These are phyloP conservation scores for Empidonax alnorum DNA, from an alignment of 2,113 vertebrate species.

Conservation along the genomic window DNA sequence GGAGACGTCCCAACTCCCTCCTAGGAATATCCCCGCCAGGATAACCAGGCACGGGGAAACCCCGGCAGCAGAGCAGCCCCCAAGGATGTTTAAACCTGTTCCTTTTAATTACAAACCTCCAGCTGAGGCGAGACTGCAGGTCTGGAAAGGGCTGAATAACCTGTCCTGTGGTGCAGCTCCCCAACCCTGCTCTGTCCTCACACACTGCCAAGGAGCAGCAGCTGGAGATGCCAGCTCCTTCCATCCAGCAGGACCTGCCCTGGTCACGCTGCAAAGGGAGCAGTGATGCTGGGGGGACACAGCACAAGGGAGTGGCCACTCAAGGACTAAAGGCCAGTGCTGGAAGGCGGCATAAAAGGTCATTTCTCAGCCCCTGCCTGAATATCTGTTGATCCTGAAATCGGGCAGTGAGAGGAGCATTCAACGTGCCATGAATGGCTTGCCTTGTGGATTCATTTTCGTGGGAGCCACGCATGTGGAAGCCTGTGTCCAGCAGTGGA, in stretches of 20 bases:
- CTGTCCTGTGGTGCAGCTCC: neutral
- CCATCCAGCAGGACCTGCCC: neutral
- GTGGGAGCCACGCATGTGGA: neutral
- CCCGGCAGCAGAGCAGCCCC: neutral
- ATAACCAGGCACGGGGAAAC: neutral
- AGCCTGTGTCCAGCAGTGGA: conserved; percentile 27
- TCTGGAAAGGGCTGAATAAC: neutral
- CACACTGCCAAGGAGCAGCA: fast-evolving
- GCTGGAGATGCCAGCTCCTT: neutral
- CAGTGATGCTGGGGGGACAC: neutral
- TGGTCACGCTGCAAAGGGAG: neutral
- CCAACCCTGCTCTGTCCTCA: neutral
- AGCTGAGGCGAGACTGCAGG: neutral
- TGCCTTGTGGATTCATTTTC: conserved; percentile 60
- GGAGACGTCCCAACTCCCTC: fast-evolving
- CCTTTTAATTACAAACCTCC: neutral
- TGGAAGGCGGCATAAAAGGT: conserved; percentile 7
- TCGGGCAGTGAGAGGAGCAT: neutral
- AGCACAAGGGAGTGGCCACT: neutral
- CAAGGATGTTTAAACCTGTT: neutral
- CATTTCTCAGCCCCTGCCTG: neutral
- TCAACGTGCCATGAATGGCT: conserved; percentile 47
- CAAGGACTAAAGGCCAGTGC: neutral
- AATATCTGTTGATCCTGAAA: conserved; percentile 4
- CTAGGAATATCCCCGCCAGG: neutral